Base-by-base conservation (phyloP, 2,113 vertebrate genomes). In the Naja naja region DNA sequence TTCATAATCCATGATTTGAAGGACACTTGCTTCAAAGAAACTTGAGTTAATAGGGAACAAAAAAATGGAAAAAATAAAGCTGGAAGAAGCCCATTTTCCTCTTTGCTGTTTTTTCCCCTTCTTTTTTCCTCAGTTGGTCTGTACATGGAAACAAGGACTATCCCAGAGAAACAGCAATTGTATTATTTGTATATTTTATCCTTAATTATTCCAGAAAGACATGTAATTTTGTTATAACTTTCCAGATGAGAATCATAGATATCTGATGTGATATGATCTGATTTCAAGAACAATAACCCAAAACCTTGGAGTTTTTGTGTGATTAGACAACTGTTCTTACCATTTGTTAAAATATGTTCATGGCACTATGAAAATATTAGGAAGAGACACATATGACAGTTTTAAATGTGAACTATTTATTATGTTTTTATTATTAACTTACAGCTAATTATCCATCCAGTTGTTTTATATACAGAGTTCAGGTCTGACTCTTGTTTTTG, bases 391-490 rank as follows among this genome's bases (percentile, higher is more conserved):
- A 87, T 43, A 39, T 14, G 43, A 43, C 74, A 52, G 3, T 49
- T 22, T 1, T 64, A 86, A n/a, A 53, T 85, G 93, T 88, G 25
- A 92, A 1, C 85, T 60, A 54, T 93, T 94, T 85, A 16, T 60
- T 53, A 18, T 81, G 94, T 85, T 55, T 14, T 91, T 90, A 0
- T 93, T 85, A 43, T 3, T 58, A 93, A 93, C 94, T 94, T 81
- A 34, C 43, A 94, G 16, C 14, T 85, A 53, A 92, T 90, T 87
- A 69, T 90, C 7, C 27, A 30, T 94, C 81, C 53, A 91, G 93
- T 2, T 91, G 7, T 95, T 95, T 90, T 93, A 2, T 55, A 90
- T 64, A 49, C 14, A n/a, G 23, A 22, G 25, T 54, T 88, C 30
- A 53, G 86, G 45, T 91, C 25, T 88, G 22, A 90, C 45, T 0